Evolutionary conservation across 1,140 invertebrate genomes (phyloP).

Genomic region (Nymphalis io): DNA sequence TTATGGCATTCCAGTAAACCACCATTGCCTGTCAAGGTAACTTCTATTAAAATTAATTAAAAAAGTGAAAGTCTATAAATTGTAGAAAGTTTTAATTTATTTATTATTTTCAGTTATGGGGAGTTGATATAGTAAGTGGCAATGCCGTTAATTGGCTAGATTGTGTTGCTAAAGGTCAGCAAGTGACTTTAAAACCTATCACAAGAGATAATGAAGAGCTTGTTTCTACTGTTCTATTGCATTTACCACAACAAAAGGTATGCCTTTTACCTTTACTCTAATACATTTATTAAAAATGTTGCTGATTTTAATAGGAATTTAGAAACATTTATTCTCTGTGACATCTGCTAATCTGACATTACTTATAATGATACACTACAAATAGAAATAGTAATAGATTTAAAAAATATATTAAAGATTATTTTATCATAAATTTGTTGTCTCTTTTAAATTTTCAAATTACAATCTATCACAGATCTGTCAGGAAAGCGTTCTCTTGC

Average conservation of each 20-base stretch:
- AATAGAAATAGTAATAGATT: too few species aligned
- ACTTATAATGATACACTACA: too few species aligned
- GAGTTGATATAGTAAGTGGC: conserved; percentile 70
- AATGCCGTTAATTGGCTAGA: conserved; percentile 76
- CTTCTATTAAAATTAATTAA: background rate
- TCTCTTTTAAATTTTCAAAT: too few species aligned
- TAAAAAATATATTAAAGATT: too few species aligned
- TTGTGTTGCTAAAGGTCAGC: conserved; percentile 70
- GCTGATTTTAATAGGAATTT: background rate
- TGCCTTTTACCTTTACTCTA: background rate
- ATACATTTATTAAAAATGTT: background rate
- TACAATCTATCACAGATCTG: too few species aligned
- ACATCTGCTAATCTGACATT: too few species aligned
- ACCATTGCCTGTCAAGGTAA: conserved; percentile 75
- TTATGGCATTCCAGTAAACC: conserved; percentile 80
- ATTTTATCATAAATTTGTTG: too few species aligned
- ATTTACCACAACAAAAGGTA: conserved; percentile 72
- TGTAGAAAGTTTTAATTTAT: background rate
- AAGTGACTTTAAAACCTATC: conserved; percentile 69
- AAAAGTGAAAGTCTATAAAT: background rate
- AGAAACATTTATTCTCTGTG: too few species aligned
- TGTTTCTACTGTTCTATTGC: conserved; percentile 67
- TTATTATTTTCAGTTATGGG: conserved; percentile 63
- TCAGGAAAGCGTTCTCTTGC: too few species aligned
- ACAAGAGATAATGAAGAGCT: conserved; percentile 67